Evolutionary conservation across 2,888 invertebrate genomes (phyloP).

Genomic region (Caenorhabditis sinica): DNA sequence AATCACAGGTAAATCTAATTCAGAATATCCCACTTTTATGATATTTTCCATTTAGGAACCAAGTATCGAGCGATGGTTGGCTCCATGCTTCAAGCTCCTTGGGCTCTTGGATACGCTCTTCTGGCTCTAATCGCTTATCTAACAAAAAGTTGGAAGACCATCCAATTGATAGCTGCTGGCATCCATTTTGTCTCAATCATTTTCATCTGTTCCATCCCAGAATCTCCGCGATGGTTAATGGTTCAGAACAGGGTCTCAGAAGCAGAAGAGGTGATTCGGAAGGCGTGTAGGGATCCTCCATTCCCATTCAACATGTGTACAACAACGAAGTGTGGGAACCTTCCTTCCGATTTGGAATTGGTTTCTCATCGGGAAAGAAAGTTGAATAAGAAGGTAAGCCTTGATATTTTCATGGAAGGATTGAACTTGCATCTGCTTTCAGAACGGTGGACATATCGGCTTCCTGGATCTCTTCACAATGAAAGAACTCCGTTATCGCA

Average conservation of each 20-base stretch:
- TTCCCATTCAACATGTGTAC: conserved; percentile 82
- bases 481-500: conserved; percentile 76
- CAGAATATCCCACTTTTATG: not conserved
- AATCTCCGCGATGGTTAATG: conserved; percentile 83
- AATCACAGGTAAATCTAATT: conserved; percentile 78
- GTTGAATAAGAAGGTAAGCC: conserved; percentile 64
- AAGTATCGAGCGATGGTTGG: conserved; percentile 83
- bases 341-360: conserved; percentile 83
- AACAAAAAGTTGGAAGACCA: conserved; percentile 82
- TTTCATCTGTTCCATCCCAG: conserved; percentile 83
- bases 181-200: conserved; percentile 82
- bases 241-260: conserved; percentile 82
- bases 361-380: conserved; percentile 82
- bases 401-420: not conserved
- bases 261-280: conserved; percentile 83
- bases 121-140: conserved; percentile 83
- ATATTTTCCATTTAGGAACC: conserved; percentile 26
- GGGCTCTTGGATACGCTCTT: conserved; percentile 83
- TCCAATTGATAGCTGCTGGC: conserved; percentile 82
- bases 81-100: conserved; percentile 83
- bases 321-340: conserved; percentile 79
- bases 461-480: conserved; percentile 70
- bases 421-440: not conserved
- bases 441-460: conserved; percentile 70
- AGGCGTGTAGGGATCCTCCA: conserved; percentile 82